Conservation (phyloP, 1,140 invertebrate genomes). For the Psix sp. region DNA sequence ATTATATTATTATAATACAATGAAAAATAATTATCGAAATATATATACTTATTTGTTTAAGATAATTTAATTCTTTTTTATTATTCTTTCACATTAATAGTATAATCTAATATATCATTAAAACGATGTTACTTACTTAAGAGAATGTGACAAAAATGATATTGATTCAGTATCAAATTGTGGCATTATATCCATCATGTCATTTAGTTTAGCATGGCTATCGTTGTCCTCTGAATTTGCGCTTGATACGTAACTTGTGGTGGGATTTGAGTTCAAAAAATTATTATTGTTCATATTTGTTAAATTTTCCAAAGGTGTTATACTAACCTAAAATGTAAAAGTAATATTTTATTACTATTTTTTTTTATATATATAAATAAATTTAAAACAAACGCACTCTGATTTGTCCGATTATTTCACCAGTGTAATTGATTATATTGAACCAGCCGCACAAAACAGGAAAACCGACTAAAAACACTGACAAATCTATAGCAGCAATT, state of each 20-base stretch:
- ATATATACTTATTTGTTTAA: slow-evolving; percentile 9
- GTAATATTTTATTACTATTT: not conserved
- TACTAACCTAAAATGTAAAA: slow-evolving; percentile 71
- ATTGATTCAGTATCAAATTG: slow-evolving; percentile 68
- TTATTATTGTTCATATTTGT: slow-evolving; percentile 33
- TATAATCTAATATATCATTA: not conserved
- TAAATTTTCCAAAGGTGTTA: slow-evolving; percentile 77
- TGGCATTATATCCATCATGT: slow-evolving; percentile 51
- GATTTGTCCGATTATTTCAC: slow-evolving; percentile 80
- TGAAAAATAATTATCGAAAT: too few species aligned
- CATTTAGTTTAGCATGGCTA: slow-evolving; percentile 21
- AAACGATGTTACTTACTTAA: slow-evolving; percentile 64
- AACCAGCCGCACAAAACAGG: slow-evolving; percentile 80
- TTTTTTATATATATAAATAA: too few species aligned
- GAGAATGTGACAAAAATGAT: slow-evolving; percentile 69
- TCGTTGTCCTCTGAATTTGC: slow-evolving; percentile 23
- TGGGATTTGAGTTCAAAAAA: slow-evolving; percentile 21
- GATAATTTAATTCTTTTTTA: slow-evolving; percentile 12
- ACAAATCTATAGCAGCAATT: slow-evolving; percentile 80
- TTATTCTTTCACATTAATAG: too few species aligned
- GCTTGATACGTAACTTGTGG: slow-evolving; percentile 5
- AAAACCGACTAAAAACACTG: slow-evolving; percentile 75
- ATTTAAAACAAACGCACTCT: slow-evolving; percentile 75
- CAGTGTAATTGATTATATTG: slow-evolving; percentile 80
- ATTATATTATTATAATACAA: too few species aligned